These are phyloP conservation scores for Sula dactylatra DNA, from an alignment of 2,113 vertebrate genomes.

Conservation along the genomic window DNA sequence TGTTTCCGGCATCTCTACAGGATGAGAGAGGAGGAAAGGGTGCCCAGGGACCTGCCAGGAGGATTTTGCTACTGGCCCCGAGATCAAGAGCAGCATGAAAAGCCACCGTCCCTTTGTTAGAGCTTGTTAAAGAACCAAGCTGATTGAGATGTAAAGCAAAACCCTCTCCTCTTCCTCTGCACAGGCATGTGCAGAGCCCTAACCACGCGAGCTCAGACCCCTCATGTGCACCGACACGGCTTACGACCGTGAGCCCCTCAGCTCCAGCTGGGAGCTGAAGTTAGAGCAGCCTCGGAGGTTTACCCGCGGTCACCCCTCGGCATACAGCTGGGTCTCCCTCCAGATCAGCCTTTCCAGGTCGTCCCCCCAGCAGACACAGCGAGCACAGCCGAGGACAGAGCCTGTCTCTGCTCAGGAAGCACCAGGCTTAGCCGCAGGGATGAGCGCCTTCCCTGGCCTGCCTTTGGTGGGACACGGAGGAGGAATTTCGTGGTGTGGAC, in stretches of 20 bases:
- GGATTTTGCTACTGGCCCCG: neutral
- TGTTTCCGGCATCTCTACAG: neutral
- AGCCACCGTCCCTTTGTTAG: constrained; percentile 27
- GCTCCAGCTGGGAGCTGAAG: neutral
- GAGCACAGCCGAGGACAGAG: accelerated
- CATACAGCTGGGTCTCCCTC: neutral
- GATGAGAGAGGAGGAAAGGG: neutral
- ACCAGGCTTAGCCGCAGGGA: accelerated
- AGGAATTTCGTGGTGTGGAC: neutral
- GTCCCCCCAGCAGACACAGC: accelerated
- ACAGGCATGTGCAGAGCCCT: neutral
- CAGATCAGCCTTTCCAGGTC: neutral
- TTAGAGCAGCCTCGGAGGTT: neutral
- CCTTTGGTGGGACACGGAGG: neutral
- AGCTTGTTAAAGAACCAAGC: neutral
- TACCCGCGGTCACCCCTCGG: accelerated
- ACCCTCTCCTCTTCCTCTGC: neutral
- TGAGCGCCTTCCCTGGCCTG: neutral
- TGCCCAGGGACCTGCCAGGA: neutral
- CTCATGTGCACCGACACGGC: accelerated
- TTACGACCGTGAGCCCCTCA: accelerated
- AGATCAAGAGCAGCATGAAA: constrained; percentile 56
- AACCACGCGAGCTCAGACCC: accelerated
- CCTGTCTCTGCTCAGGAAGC: neutral
- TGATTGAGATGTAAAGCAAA: constrained; percentile 1